Evolutionary conservation across 2,113 vertebrate species (phyloP).

Genomic region (Scytalopus superciliaris): DNA sequence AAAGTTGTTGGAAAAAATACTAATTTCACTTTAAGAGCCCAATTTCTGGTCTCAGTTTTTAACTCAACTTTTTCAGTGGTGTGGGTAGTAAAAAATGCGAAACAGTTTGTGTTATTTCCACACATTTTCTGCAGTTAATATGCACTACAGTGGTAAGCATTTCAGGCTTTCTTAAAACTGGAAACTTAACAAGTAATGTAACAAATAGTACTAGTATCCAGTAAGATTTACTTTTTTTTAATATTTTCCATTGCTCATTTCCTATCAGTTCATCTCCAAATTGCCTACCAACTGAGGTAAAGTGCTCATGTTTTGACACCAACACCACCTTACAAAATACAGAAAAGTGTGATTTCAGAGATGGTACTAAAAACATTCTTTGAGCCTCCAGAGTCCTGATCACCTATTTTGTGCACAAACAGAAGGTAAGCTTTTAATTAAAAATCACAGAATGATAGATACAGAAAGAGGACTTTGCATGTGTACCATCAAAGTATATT

Average conservation of each 20-base stretch:
- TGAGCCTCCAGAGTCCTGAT: not conserved
- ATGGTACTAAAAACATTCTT: not conserved
- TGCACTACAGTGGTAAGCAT: not conserved
- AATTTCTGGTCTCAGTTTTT: not conserved
- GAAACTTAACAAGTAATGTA: not conserved
- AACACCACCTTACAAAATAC: not conserved
- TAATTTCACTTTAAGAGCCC: not conserved
- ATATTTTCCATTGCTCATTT: not conserved
- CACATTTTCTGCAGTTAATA: not conserved
- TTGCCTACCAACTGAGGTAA: not conserved
- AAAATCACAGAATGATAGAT: not conserved
- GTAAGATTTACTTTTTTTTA: accelerated
- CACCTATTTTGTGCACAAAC: not conserved
- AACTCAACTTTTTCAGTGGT: not conserved
- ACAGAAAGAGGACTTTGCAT: not conserved
- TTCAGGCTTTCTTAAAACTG: not conserved
- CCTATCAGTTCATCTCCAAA: not conserved
- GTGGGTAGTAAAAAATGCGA: not conserved
- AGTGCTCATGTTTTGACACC: not conserved
- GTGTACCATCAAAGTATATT: not conserved
- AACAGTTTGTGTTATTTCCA: not conserved
- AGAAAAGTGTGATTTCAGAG: not conserved
- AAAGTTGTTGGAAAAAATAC: not conserved
- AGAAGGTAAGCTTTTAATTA: not conserved
- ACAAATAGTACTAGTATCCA: not conserved